Percentiles rank a stretch among this genome's conserved stretches.
Conservation (phyloP, 1,140 invertebrate genomes). For the Apis dorsata region DNA sequence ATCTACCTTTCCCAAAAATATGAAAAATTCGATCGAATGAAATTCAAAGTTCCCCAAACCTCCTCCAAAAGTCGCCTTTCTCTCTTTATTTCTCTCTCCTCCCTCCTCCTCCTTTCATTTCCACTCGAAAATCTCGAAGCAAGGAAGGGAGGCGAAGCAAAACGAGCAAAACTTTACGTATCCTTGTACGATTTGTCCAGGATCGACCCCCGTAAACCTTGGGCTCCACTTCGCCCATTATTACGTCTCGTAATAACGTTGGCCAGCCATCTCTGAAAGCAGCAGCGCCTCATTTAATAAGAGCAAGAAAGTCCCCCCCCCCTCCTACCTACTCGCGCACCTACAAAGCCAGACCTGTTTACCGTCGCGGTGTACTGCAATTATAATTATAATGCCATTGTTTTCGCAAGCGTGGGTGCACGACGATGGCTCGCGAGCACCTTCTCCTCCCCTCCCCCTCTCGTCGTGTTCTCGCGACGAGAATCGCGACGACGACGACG, state of each 20-base stretch:
- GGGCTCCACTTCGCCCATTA: constrained; percentile 32
- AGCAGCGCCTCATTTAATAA: constrained; percentile 62
- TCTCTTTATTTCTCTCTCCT: too few relatives aligned
- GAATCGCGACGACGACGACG: too few relatives aligned
- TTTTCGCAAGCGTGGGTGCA: constrained; percentile 38
- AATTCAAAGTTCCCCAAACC: too few relatives aligned
- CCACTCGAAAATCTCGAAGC: too few relatives aligned
- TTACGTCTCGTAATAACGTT: constrained; percentile 54
- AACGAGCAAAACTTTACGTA: neutral
- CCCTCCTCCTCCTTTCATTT: too few relatives aligned
- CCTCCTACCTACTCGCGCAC: neutral
- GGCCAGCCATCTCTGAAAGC: constrained; percentile 42
- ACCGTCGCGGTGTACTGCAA: constrained; percentile 53
- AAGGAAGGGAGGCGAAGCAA: too few relatives aligned
- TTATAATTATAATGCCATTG: constrained; percentile 70
- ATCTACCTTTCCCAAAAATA: too few relatives aligned
- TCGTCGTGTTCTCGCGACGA: too few relatives aligned
- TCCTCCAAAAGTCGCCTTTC: too few relatives aligned
- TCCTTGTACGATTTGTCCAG: constrained; percentile 18
- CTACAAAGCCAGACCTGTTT: constrained; percentile 61
- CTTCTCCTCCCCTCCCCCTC: too few relatives aligned
- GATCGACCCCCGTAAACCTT: constrained; percentile 48
- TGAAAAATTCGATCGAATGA: too few relatives aligned
- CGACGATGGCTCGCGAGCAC: neutral
- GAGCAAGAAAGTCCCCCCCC: constrained; percentile 51